phyloP scores from a whole-genome alignment of 2,888 invertebrate genomes.

The Stenichneumon culpator region DNA sequence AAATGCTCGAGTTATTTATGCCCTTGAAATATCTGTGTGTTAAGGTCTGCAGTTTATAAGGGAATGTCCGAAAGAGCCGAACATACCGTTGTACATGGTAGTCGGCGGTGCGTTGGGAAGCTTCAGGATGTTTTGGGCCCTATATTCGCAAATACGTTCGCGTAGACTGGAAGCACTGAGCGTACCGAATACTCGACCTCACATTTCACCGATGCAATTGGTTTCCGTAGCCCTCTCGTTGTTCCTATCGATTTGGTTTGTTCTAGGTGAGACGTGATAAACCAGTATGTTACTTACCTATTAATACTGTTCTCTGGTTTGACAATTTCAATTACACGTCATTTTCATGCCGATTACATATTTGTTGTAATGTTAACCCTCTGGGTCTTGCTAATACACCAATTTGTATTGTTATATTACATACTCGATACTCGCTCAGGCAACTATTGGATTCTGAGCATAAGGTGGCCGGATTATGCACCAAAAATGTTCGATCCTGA shows the following conservation, averaged over 20 bases:
- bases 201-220: slow-evolving; percentile 87
- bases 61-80: slow-evolving; percentile 92
- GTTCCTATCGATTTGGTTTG: slow-evolving; percentile 92
- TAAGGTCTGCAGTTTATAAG: slow-evolving; percentile 93
- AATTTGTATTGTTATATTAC: not conserved
- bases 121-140: slow-evolving; percentile 87
- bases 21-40: slow-evolving; percentile 60
- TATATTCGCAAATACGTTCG: slow-evolving; percentile 82
- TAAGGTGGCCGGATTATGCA: slow-evolving; percentile 92
- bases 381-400: slow-evolving; percentile 21
- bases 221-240: slow-evolving; percentile 89
- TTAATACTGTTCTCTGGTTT: not conserved
- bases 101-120: slow-evolving; percentile 93
- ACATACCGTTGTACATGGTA: slow-evolving; percentile 93
- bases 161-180: slow-evolving; percentile 81
- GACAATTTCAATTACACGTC: not conserved
- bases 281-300: not conserved
- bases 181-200: slow-evolving; percentile 78
- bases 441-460: slow-evolving; percentile 92
- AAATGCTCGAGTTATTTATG: not conserved
- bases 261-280: slow-evolving; percentile 86
- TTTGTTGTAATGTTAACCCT: not conserved
- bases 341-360: not conserved
- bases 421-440: slow-evolving; percentile 71
- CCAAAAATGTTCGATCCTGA: slow-evolving; percentile 91